These are phyloP conservation scores for Acleris cristana DNA, from an alignment of 2,888 invertebrate species.

Conservation along the genomic window DNA sequence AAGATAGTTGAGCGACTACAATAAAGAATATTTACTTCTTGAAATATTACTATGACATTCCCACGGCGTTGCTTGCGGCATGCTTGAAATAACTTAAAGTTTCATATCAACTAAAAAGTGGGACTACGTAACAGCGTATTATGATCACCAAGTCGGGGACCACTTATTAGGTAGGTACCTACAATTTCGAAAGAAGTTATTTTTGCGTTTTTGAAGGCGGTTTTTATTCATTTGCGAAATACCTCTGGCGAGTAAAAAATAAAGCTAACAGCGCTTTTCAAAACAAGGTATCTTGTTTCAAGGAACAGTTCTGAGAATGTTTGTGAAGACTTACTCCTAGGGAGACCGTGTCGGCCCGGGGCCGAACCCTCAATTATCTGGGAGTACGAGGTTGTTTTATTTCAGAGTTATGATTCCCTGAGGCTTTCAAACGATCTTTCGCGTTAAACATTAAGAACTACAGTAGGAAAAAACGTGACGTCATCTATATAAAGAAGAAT, in stretches of 20 bases:
- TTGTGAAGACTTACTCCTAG: slow-evolving; percentile 8
- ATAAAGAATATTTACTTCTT: too few relatives aligned
- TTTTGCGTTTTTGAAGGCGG: too few relatives aligned
- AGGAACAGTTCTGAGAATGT: slow-evolving; percentile 16
- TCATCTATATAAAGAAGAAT: too few relatives aligned
- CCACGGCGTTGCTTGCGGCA: too few relatives aligned
- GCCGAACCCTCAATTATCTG: slow-evolving; percentile 30
- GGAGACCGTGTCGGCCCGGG: slow-evolving; percentile 26
- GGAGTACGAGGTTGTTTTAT: slow-evolving; percentile 33
- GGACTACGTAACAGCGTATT: too few relatives aligned
- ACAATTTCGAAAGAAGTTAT: too few relatives aligned
- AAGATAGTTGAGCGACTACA: too few relatives aligned
- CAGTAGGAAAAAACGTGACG: slow-evolving; percentile 3
- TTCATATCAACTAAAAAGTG: too few relatives aligned
- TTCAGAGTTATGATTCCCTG: slow-evolving; percentile 31
- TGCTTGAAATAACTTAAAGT: too few relatives aligned
- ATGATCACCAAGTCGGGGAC: too few relatives aligned
- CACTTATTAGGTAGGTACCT: too few relatives aligned
- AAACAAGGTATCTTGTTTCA: slow-evolving; percentile 3
- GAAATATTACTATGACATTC: too few relatives aligned
- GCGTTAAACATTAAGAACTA: neutral
- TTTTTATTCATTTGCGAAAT: neutral
- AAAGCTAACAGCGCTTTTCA: neutral
- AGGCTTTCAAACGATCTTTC: slow-evolving; percentile 13
- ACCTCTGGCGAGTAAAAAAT: neutral